These are phyloP conservation scores for Thaleichthys pacificus DNA, from an alignment of 2,797 vertebrate genomes.

Conservation along the genomic window DNA sequence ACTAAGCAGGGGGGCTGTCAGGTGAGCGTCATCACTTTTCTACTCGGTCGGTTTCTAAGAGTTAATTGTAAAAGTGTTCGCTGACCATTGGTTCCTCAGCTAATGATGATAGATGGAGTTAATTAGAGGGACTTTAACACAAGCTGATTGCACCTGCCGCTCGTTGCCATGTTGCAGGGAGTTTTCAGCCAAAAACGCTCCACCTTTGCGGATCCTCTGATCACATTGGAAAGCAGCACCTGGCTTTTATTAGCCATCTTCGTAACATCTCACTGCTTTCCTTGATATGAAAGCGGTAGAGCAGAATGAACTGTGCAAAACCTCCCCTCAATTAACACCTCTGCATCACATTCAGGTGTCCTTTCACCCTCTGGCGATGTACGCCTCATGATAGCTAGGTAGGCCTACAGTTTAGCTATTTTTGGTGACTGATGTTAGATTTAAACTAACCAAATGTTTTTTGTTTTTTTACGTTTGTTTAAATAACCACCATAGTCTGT, in stretches of 20 bases:
- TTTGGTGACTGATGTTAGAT: background rate
- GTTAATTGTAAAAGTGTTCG: constrained; percentile 69
- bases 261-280: background rate
- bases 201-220: constrained; percentile 40
- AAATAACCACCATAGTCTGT: too few species aligned
- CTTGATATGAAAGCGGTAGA: background rate
- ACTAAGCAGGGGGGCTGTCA: constrained; percentile 35
- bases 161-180: constrained; percentile 35
- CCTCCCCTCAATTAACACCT: background rate
- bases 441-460: background rate
- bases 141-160: constrained; percentile 75
- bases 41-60: constrained; percentile 61
- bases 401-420: background rate
- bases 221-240: constrained; percentile 45
- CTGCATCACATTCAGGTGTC: background rate
- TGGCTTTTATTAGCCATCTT: constrained; percentile 36
- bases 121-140: constrained; percentile 79
- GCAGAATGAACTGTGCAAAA: background rate
- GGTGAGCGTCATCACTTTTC: constrained; percentile 60
- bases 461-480: too few species aligned
- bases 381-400: background rate
- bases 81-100: constrained; percentile 67
- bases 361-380: background rate
- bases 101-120: constrained; percentile 83
- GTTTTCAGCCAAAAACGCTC: constrained; percentile 26